Evolutionary conservation across 2,888 invertebrate species (phyloP).

Genomic region (Agonopterix subpropinquella): DNA sequence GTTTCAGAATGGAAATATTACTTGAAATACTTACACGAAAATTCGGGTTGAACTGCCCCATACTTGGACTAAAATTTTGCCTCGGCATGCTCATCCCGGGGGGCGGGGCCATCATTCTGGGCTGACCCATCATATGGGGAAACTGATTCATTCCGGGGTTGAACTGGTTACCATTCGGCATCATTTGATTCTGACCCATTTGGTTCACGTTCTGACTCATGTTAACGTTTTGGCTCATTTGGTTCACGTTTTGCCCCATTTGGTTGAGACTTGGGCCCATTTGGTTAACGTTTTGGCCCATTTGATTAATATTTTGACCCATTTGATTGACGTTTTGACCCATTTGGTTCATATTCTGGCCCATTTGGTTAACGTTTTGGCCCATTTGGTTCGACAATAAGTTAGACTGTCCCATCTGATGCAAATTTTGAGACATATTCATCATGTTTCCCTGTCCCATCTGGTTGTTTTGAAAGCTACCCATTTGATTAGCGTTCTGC

Average conservation of each 20-base stretch:
- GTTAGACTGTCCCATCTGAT: conserved; percentile 27
- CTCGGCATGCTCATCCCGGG: conserved; percentile 57
- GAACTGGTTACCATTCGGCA: conserved; percentile 56
- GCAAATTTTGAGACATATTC: conserved; percentile 18
- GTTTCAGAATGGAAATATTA: background rate
- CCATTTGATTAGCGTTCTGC: conserved; percentile 38
- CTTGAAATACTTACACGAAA: conserved; percentile 56
- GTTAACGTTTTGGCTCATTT: conserved; percentile 23
- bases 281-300: conserved; percentile 22
- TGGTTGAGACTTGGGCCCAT: conserved; percentile 27
- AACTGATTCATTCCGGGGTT: conserved; percentile 47
- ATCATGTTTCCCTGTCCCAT: conserved; percentile 28
- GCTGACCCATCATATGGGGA: conserved; percentile 53
- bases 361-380: conserved; percentile 23
- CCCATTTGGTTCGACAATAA: conserved; percentile 24
- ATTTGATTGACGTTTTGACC: conserved; percentile 25
- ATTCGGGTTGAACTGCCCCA: conserved; percentile 53
- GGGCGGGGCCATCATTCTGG: conserved; percentile 56
- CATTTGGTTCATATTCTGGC: conserved; percentile 21
- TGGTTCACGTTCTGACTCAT: conserved; percentile 22
- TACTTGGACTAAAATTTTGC: conserved; percentile 53
- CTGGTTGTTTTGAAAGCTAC: conserved; percentile 25
- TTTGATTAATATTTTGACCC: conserved; percentile 24
- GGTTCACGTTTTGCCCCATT: conserved; percentile 17
- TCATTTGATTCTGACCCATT: conserved; percentile 29